Conservation (phyloP, 2,888 invertebrate species). For the Andrena bucephala region DNA sequence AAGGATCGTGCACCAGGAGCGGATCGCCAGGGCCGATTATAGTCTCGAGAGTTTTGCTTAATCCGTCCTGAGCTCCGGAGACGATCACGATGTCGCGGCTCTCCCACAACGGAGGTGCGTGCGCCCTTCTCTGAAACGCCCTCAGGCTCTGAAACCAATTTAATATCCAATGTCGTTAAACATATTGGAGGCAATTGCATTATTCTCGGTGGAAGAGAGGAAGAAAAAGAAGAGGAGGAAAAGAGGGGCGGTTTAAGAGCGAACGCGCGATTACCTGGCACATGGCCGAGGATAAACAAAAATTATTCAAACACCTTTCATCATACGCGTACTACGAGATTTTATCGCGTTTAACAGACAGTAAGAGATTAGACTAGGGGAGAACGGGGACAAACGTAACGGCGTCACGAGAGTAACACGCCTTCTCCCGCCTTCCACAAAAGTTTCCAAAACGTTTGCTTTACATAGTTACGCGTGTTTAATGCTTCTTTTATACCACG, state of each 20-base stretch:
- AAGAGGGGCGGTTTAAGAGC: conserved; percentile 14
- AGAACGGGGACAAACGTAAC: too few relatives aligned
- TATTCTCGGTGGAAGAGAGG: conserved; percentile 32
- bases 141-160: conserved; percentile 86
- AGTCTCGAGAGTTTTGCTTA: conserved; percentile 91
- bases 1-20: conserved; percentile 89
- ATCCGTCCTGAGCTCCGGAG: conserved; percentile 92
- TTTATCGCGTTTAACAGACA: neutral
- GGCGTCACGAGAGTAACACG: too few relatives aligned
- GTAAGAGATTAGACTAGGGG: neutral
- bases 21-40: conserved; percentile 90
- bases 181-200: conserved; percentile 63
- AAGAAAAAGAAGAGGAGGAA: conserved; percentile 4
- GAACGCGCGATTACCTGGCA: neutral
- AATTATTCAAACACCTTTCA: neutral
- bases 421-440: too few relatives aligned
- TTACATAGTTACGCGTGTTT: too few relatives aligned
- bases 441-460: too few relatives aligned
- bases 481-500: too few relatives aligned
- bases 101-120: conserved; percentile 89
- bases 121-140: conserved; percentile 88
- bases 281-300: neutral
- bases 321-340: neutral
- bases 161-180: conserved; percentile 69
- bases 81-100: conserved; percentile 89